Conservation (phyloP, 2,888 invertebrate genomes). For the Miltochrista miniata region DNA sequence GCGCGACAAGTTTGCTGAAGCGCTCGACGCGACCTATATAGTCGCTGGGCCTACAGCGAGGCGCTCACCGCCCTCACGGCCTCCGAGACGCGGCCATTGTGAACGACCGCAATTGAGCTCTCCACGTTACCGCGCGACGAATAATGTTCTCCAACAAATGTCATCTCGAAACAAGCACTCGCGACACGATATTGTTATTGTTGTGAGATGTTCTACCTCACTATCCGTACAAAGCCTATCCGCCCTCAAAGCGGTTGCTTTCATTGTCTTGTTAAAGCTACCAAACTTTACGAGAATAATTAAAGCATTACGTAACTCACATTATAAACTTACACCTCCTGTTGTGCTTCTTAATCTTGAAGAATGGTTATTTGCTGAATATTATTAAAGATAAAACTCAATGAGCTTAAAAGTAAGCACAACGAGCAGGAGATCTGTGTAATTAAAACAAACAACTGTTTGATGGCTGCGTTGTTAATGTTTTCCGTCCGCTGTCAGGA, state of each 20-base stretch:
- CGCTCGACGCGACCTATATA: conserved; percentile 78
- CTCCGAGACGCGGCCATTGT: conserved; percentile 54
- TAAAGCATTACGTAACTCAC: conserved; percentile 45
- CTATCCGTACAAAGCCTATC: conserved; percentile 54
- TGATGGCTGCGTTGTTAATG: conserved; percentile 21
- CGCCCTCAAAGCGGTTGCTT: conserved; percentile 49
- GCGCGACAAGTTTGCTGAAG: conserved; percentile 79
- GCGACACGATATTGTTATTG: conserved; percentile 64
- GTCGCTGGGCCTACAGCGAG: conserved; percentile 53
- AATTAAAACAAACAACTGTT: conserved; percentile 12
- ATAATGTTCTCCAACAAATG: conserved; percentile 66
- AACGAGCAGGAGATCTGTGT: conserved; percentile 6
- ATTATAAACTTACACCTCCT: conserved; percentile 25
- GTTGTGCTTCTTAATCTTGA: conserved; percentile 9
- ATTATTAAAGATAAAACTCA: conserved; percentile 1
- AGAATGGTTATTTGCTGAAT: background rate
- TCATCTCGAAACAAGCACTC: conserved; percentile 61
- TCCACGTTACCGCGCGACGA: conserved; percentile 59
- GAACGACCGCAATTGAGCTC: conserved; percentile 65
- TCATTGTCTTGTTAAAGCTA: conserved; percentile 55
- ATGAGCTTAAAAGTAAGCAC: conserved; percentile 4
- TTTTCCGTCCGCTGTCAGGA: conserved; percentile 24
- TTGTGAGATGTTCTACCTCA: conserved; percentile 62
- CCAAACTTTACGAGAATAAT: conserved; percentile 56
- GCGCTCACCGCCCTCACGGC: conserved; percentile 18